Evolutionary conservation across 35 echinoderm and acorn worm species (phyloP), one percentile per base, ranked within the genome.

Genomic region (Strongylocentrotus purpuratus): DNA sequence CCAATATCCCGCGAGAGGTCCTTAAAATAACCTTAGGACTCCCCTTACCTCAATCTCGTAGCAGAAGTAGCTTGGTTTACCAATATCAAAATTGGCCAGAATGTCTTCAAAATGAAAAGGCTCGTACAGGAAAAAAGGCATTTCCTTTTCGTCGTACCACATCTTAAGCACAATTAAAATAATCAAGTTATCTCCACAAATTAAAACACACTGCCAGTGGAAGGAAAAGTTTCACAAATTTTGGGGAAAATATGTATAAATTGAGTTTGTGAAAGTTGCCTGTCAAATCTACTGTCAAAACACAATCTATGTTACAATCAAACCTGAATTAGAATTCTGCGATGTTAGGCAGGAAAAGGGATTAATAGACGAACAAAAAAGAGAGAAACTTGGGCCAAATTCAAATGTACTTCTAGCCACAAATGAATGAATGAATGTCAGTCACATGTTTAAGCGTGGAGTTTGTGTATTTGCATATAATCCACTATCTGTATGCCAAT

Each of bases 61-160:
- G 87, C 33, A 89, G 87, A 17, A 89, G 45, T 89, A 89, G 33
- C 33, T 89, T 46, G 32, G 87, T 89, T 89, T 89, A 33, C 87
- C 87, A 46, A 89, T 89, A 46, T 89, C 32, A 89, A 89, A 89
- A 45, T 89, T 46, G 87, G 87, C 45, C 87, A 89, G 33, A 7
- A 89, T 89, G 33, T 89, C 87, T 46, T 89, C 87, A 22, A 89
- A 89, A 89, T 89, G 32, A 89, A 89, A 89, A 22, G 87, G 87
- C 87, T 89, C 87, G 20, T 89, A 89, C 17, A 89, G 87, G 45
- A 89, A 89, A 31, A 89, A 89, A 0, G 87, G 87, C 87, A 89
- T 89, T 78, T 78, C 65, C 65, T 78, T 78, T 78, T 78, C 65
- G 65, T 78, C 65, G 65, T 78, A 78, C 65, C 65, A 22, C 65